These are phyloP conservation scores for Astur gentilis DNA, from an alignment of 2,113 vertebrate genomes.

Conservation along the genomic window DNA sequence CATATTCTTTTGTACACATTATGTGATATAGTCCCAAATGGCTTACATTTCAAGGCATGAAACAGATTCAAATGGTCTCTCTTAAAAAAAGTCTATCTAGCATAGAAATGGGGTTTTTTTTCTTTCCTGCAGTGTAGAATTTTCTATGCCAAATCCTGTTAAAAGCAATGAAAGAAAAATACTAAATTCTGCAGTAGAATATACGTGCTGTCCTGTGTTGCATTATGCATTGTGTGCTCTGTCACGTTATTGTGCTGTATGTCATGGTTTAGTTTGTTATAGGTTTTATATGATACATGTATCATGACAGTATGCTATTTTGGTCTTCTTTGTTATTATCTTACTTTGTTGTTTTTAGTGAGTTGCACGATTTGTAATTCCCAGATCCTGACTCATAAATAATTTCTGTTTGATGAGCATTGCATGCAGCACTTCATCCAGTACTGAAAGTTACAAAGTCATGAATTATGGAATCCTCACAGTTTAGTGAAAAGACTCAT, in stretches of 20 bases:
- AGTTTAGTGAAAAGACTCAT: not conserved
- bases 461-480: not conserved
- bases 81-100: not conserved
- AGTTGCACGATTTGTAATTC: not conserved
- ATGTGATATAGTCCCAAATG: not conserved
- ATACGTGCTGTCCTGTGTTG: not conserved
- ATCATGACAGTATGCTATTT: not conserved
- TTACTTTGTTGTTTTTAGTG: not conserved
- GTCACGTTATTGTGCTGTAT: not conserved
- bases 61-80: not conserved
- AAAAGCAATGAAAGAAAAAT: not conserved
- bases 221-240: not conserved
- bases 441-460: not conserved
- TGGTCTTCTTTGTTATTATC: not conserved
- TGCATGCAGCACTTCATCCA: not conserved
- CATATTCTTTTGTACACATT: not conserved
- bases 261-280: not conserved
- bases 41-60: not conserved
- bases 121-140: not conserved
- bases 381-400: not conserved
- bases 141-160: not conserved
- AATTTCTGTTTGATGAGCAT: not conserved
- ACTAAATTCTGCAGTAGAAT: not conserved
- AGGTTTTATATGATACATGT: not conserved
- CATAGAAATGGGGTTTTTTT: not conserved